Evolutionary conservation across 2,797 vertebrate species (phyloP), one percentile per base, ranked within the genome.

Genomic region (Falco columbarius): DNA sequence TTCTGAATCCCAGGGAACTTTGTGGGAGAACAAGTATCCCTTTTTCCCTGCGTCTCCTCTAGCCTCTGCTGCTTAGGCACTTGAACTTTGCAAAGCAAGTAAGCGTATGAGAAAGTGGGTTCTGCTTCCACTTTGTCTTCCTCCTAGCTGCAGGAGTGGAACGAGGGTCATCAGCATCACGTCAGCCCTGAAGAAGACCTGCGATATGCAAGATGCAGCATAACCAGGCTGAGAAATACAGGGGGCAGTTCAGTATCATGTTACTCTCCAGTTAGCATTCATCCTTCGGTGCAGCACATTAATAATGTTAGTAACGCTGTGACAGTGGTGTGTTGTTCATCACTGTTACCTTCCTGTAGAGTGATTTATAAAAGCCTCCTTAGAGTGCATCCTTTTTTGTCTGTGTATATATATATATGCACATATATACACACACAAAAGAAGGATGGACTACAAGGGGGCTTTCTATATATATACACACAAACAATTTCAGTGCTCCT

Each of bases 191-290:
- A n/a, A 75, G 42, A 46, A 66, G 46, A 36, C 36, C n/a, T 47
- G 16, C 1, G 0, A 4, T 71, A 56, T 17, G 47, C 42, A 20
- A 90, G 54, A 7, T 61, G 46, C 32, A 26, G 29, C 16, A 3
- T 23, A 51, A 40, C 24, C 47, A 58, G 13, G 27, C 63, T 84
- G 47, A 79, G 32, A 82, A 82, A 44, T 40, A 44, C 0, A 6
- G 19, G 29, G 0, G 0, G 34, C 51, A 29, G 11, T 70, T 86
- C 8, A 24, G 15, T 55, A 18, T 12, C 0, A 0, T 26, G 51
- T 44, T 59, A 55, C 22, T 63, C 7, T 40, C 20, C 20, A 22
- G 42, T 47, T 52, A 47, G 49, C 54, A 5, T 44, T 66, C 13
- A 12, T 68, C 26, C 34, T 75, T 77, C 21, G 51, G 27, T 20